Evolutionary conservation across 2,113 vertebrate genomes (phyloP), one percentile per base, ranked within the genome.

Genomic region (Ammodytes marinus): DNA sequence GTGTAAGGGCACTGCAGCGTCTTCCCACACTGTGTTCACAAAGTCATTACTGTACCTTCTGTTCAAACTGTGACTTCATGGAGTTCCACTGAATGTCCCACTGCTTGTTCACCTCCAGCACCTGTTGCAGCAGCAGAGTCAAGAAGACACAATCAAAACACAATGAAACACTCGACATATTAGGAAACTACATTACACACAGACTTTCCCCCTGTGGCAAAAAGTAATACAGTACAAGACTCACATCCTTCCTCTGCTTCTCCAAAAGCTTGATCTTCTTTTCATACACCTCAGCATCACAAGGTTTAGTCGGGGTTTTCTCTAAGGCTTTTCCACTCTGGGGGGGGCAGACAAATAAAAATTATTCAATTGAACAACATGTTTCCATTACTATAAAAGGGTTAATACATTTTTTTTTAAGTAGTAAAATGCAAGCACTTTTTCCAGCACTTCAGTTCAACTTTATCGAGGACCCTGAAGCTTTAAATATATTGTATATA

Each of bases 11-110:
- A 74, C 53, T 10, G 14, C 9, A 2, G 46, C 11, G 79, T 71
- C 90, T 89, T 89, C 85, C 83, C 82, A 89, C 81, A 84, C 73
- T 42, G 14, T 42, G 14, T 46, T 77, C 69, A 69, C 15, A 73
- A 86, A 90, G 90, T 90, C 86, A 88, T 89, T 74, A 87, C 76
- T 72, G 74, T 96, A 99, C 98, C 97, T 99, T 99, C 91, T 98
- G 97, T 89, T 99, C 98, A 0, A 97, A 99, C 93, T 99, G 97
- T 87, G 97, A 95, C 95, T 99, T 99, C 95, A 99, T 99, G 83
- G 97, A 95, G 91, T 97, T 97, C 96, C 98, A 99, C 86, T 99
- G 98, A 92, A 98, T 96, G 94, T 99, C 98, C 98, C 98, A 99
- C 46, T 99, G 98, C 89, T 99, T 99, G 89, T 99, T 99, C 89